Base-by-base conservation (phyloP, 64 coral and sea anemone genomes). In the Trachythela sp. region DNA sequence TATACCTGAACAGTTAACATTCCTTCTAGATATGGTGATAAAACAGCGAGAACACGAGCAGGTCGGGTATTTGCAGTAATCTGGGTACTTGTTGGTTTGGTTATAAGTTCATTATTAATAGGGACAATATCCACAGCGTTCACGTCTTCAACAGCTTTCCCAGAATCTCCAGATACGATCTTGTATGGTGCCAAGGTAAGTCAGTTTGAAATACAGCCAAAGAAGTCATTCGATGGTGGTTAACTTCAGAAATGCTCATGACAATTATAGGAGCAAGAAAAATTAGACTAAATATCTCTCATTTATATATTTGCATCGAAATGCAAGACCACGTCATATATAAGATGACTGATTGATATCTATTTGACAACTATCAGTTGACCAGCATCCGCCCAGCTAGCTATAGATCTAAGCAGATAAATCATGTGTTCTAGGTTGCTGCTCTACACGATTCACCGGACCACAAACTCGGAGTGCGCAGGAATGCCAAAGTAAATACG, bases 381-480 rank as follows among this genome's bases (percentile, higher is more conserved):
- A n/a, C n/a, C n/a, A n/a, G n/a, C n/a, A n/a, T n/a, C n/a, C n/a
- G n/a, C n/a, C n/a, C n/a, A n/a, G n/a, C n/a, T n/a, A n/a, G n/a
- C n/a, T n/a, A n/a, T 45, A 4, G 42, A 45, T 45, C 59, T 8
- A 85, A 71, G 0, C 26, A 40, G 20, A 33, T 75, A 11, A 24
- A 36, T 36, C 38, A 5, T 49, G 13, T 41, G 33, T 41, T 87
- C 8, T 48, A 91, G 90, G 90, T 91, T 18, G 90, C 83, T 36
- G 90, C 90, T 27, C 42, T 91, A n/a, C 84, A 91, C 8, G 84
- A 91, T 59, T 91, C 90, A 0, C 90, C 90, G 10, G 90, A 91
- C n/a, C 86, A 72, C 85, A 64, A 67, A 2, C 45, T 91, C 37
- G 90, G 83, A n/a, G 84, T 91, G 9, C 84, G 90, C 68, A 91